Base-by-base conservation (phyloP, 2,888 invertebrate species). In the Drosophila meridiana region DNA sequence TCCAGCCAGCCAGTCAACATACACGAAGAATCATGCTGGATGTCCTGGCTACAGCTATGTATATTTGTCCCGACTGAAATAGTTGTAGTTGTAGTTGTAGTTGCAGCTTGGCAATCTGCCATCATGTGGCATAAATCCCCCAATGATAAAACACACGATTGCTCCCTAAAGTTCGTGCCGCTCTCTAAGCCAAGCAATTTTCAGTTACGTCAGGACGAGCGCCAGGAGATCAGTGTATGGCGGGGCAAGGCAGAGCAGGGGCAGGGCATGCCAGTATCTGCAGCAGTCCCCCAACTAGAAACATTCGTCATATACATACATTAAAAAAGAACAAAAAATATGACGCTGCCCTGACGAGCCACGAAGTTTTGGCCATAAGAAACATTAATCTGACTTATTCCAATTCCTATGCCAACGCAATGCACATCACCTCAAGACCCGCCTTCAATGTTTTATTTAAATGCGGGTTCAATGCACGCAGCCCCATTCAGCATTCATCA, bases 91-190 rank as follows among this genome's bases (percentile, higher is more conserved):
- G 45, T 45, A 45, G 45, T 9, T 20, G 73, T 70, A 76, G 78
- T 74, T 79, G 90, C 79, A 83, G 82, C 87, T 82, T 91, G 86
- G 89, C 87, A 90, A 90, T 83, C 87, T 80, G 90, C 91, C 91
- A 90, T 89, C 82, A 90, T 87, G 80, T 81, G 74, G 75, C 76
- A 77, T 81, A 86, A 89, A 82, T 84, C 89, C 90, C 65, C 86
- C 77, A 55, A 70, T 76, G 89, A 87, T 89, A 79, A 89, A 83
- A 74, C 56, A 73, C 63, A 69, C 78, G 84, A 90, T 91, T 87
- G 90, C 87, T 90, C 90, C 91, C 87, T 76, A 60, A 82, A 78
- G 90, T 76, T 86, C 72, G 47, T 67, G 70, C 67, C 60, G 71
- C 66, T 61, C 78, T 72, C 89, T 83, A 80, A 82, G 90, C 87